Base-by-base conservation (phyloP, 2,888 invertebrate species). In the Formica aserva region DNA sequence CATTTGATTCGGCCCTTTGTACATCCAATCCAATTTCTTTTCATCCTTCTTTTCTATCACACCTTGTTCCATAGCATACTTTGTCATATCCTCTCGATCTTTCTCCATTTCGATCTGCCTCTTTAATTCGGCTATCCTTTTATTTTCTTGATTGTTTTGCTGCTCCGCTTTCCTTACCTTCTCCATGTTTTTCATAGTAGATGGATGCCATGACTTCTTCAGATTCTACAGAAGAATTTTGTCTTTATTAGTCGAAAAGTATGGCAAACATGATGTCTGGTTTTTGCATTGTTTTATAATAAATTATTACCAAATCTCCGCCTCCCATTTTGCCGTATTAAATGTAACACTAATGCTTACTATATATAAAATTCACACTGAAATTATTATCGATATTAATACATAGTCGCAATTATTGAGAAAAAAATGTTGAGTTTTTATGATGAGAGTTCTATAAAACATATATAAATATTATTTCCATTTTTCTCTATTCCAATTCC, bases 21-120 rank as follows among this genome's bases (percentile, higher is more conserved):
- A 98, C 98, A 98, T 98, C 98, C 98, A 98, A 93, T 98, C 97
- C 75, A 98, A 94, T 87, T 98, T 97, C 82, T 96, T 96, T 78
- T 96, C 96, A 77, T 95, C 95, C 66, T 92, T 95, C 22, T 94
- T 93, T 0, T 94, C 95, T 91, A 95, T 94, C 26, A 95, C 95
- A 86, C 95, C 96, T 67, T 96, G 95, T 3, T 95, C 94, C 95
- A 96, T 93, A 74, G 96, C 96, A 78, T 96, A 95, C 66, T 96
- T 96, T 80, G 96, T 96, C n/a, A 97, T 95, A 85, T 97, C 97
- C 72, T 97, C 96, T 3, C 96, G 95, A 84, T 96, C 96, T 86
- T 96, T 95, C 91, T 97, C 97, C 91, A 96, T 96, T 60, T 96
- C 96, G 0, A 97, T 96, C 93, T 97, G 97, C 76, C 95, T 95